Conservation (phyloP, 2,888 invertebrate species). For the Onchidella celtica region DNA sequence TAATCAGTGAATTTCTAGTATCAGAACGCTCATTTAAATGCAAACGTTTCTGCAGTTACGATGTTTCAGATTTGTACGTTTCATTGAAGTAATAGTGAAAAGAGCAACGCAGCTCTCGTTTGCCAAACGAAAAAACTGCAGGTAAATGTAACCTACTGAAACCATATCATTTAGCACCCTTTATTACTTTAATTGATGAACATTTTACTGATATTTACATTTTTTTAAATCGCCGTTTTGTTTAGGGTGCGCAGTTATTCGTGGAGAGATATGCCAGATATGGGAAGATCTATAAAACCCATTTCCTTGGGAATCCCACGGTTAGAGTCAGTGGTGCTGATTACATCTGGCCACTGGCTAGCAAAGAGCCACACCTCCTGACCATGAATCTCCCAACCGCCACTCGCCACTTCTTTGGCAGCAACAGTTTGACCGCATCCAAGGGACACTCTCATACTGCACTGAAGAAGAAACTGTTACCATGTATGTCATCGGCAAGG, state of each 20-base stretch:
- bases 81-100: too few species aligned
- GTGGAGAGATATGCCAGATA: slow-evolving; percentile 50
- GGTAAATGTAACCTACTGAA: too few species aligned
- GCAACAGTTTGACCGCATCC: slow-evolving; percentile 63
- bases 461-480: slow-evolving; percentile 27
- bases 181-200: too few species aligned
- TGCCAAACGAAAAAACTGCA: too few species aligned
- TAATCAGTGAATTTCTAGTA: too few species aligned
- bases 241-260: slow-evolving; percentile 19
- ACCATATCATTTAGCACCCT: too few species aligned
- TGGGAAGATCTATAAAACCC: slow-evolving; percentile 75
- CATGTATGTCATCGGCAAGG: slow-evolving; percentile 33
- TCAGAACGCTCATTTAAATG: too few species aligned
- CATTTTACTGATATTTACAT: too few species aligned
- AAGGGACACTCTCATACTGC: slow-evolving; percentile 59
- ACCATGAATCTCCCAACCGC: slow-evolving; percentile 65
- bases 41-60: too few species aligned
- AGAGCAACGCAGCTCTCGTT: too few species aligned
- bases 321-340: slow-evolving; percentile 71
- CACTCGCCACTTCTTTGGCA: slow-evolving; percentile 64
- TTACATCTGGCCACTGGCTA: slow-evolving; percentile 67
- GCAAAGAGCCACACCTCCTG: slow-evolving; percentile 68
- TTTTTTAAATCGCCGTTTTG: background rate
- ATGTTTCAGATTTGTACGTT: too few species aligned
- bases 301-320: slow-evolving; percentile 72